Base-by-base conservation (phyloP, 2,888 invertebrate genomes). In the Apodemia mormo region DNA sequence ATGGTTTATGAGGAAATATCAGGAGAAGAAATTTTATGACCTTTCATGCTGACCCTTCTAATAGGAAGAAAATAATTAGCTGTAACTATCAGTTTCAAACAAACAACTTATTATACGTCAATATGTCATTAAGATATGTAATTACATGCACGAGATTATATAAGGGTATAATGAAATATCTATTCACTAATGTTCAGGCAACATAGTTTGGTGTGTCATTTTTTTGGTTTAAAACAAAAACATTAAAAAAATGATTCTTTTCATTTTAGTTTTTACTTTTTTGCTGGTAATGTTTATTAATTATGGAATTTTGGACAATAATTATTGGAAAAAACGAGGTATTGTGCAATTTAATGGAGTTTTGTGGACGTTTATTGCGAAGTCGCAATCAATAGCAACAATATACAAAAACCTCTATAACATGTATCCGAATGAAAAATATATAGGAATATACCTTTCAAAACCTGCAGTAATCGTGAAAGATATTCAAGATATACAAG, bases 401-500 rank as follows among this genome's bases (percentile, higher is more conserved):
- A 70, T 76, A 4, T 73, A 71, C 40, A 72, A 73, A 49, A 68
- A 73, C 30, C 65, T 76, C 3, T 76, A 72, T 10, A 73, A 75
- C 8, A 54, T 58, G n/a, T 54, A 76, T 64, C 66, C 72, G 2
- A 67, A 68, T 8, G 67, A 72, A 29, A 64, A 54, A 14, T 69
- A 73, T 30, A 67, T 75, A n/a, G 76, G 76, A 5, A 68, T 70
- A 6, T 72, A 68, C 40, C 30, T 74, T 10, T 40, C 64, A n/a
- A 65, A 70, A 10, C 83, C 79, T 2, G 71, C 79, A 1, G 56
- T 88, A 1, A 81, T 80, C 14, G 76, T 87, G 0, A 82, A 74
- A 58, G 84, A 88, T 72, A 76, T 78, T 1, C 69, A 70, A 5
- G 86, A 87, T 49, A 75, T 87, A 0, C 81, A 82, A 7, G 80